Conservation (phyloP, 2,888 invertebrate species). For the Scaptomyza cyrtandrae region DNA sequence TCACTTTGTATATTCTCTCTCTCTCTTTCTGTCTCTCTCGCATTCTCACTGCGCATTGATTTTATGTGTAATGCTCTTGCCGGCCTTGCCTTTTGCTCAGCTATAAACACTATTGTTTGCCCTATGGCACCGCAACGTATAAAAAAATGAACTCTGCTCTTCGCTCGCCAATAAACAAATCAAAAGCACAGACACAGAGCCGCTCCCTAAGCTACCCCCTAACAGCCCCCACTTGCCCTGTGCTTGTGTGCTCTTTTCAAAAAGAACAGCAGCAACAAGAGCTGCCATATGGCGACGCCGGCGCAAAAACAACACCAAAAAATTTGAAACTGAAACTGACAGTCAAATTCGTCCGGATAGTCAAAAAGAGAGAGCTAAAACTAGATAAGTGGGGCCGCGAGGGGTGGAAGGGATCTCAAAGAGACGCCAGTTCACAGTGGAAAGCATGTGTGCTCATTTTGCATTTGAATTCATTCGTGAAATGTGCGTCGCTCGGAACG, state of each 20-base stretch:
- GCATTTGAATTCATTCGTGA: slow-evolving; percentile 78
- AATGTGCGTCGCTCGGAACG: slow-evolving; percentile 75
- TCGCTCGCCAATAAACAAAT: slow-evolving; percentile 67
- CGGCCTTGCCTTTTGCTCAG: slow-evolving; percentile 57
- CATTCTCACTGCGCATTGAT: slow-evolving; percentile 23
- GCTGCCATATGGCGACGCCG: slow-evolving; percentile 38
- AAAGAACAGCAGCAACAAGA: slow-evolving; percentile 26
- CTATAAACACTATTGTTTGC: slow-evolving; percentile 60
- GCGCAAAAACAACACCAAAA: slow-evolving; percentile 40
- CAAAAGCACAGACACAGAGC: slow-evolving; percentile 32
- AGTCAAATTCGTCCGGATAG: slow-evolving; percentile 27
- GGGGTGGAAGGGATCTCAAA: neutral
- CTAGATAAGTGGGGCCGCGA: neutral
- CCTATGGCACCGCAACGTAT: slow-evolving; percentile 19
- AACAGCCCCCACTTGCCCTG: neutral
- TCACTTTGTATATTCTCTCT: slow-evolving; percentile 13
- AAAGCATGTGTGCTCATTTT: slow-evolving; percentile 68
- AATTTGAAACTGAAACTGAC: slow-evolving; percentile 33
- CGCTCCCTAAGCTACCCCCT: neutral
- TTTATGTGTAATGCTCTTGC: slow-evolving; percentile 35
- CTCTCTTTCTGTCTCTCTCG: slow-evolving; percentile 13
- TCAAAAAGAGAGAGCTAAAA: neutral
- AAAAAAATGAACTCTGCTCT: slow-evolving; percentile 20
- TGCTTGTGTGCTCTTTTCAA: neutral
- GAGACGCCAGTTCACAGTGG: slow-evolving; percentile 13